Percentiles rank a stretch among this genome's conserved stretches.
These are phyloP conservation scores for Heliconius hermathena DNA, from an alignment of 1,140 invertebrate genomes.

Conservation along the genomic window DNA sequence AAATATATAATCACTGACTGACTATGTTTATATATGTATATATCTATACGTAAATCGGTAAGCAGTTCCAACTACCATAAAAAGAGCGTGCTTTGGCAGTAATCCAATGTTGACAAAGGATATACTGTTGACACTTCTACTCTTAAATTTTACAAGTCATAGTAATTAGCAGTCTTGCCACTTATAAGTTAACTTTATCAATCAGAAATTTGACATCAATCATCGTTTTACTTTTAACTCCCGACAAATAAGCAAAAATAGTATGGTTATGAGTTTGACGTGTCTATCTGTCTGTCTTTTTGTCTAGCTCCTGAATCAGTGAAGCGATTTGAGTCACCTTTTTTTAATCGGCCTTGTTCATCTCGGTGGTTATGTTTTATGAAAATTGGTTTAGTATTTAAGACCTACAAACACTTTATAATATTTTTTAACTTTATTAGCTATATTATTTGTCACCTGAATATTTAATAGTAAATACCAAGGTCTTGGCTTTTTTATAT, in stretches of 20 bases:
- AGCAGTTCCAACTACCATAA: constrained; percentile 26
- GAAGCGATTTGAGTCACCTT: too few relatives aligned
- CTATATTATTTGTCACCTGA: not conserved
- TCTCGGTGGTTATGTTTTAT: too few relatives aligned
- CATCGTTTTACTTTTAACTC: not conserved
- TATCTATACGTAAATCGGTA: constrained; percentile 1
- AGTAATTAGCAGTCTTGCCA: constrained; percentile 27
- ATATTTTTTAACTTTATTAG: not conserved
- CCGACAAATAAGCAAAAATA: too few relatives aligned
- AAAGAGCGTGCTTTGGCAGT: constrained; percentile 32
- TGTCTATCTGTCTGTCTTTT: too few relatives aligned
- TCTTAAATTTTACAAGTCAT: constrained; percentile 23
- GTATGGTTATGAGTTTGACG: too few relatives aligned
- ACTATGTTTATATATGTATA: not conserved
- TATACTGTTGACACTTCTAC: constrained; percentile 27
- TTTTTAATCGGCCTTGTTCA: too few relatives aligned
- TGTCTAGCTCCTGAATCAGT: too few relatives aligned
- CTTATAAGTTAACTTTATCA: constrained; percentile 14
- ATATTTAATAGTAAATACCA: not conserved
- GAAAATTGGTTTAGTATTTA: too few relatives aligned
- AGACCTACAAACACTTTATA: too few relatives aligned
- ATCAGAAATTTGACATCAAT: not conserved
- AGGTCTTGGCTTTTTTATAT: not conserved
- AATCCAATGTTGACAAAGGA: constrained; percentile 38
- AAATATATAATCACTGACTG: not conserved